phyloP scores from a whole-genome alignment of 2,888 invertebrate genomes.

The Heteromurus nitidus region DNA sequence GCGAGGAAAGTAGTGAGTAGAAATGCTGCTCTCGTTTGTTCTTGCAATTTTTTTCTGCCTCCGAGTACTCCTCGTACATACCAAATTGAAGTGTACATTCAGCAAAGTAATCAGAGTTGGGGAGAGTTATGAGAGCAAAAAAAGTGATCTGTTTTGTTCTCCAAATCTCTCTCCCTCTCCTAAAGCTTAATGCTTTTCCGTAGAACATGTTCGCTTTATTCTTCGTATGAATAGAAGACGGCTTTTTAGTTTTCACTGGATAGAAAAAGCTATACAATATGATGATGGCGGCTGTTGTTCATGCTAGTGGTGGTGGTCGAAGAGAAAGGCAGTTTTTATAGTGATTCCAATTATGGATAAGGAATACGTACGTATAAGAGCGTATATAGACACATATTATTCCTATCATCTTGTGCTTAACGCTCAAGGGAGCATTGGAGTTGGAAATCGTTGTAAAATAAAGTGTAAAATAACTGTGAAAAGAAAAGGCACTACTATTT shows the following conservation, averaged over 20 bases:
- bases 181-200: constrained; percentile 25
- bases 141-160: constrained; percentile 28
- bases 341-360: background rate
- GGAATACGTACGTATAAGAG: too few relatives aligned
- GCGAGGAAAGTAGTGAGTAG: background rate
- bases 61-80: background rate
- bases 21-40: background rate
- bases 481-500: background rate
- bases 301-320: background rate
- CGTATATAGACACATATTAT: background rate
- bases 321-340: background rate
- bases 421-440: background rate
- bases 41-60: background rate
- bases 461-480: constrained; percentile 15
- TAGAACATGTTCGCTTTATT: constrained; percentile 12
- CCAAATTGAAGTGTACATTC: background rate
- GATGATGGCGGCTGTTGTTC: constrained; percentile 1
- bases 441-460: constrained; percentile 8
- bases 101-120: constrained; percentile 31
- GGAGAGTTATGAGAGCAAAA: constrained; percentile 33
- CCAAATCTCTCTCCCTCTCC: constrained; percentile 4
- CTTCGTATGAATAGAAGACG: background rate
- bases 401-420: too few relatives aligned
- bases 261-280: background rate
- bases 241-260: background rate